A percentile compares a stretch with the other conserved stretches of the same genome.
These are phyloP conservation scores for Cryptus viduatorius DNA, from an alignment of 2,888 invertebrate species.

Conservation along the genomic window DNA sequence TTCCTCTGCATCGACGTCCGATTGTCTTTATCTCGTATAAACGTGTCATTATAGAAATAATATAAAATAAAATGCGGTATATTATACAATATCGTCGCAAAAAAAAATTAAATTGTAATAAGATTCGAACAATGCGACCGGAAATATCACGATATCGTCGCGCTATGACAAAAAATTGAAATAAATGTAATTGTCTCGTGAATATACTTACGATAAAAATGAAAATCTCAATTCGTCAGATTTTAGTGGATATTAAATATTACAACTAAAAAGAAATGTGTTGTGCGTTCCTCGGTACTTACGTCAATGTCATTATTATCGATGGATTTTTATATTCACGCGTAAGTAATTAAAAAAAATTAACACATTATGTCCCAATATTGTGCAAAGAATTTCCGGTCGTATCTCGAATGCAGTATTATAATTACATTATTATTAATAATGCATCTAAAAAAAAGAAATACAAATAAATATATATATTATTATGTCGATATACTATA, in stretches of 20 bases:
- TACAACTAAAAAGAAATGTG: too few species aligned
- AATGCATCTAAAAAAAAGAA: slow-evolving; percentile 28
- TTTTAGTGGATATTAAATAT: too few species aligned
- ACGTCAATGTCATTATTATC: too few species aligned
- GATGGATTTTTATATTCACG: too few species aligned
- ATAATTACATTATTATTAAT: slow-evolving; percentile 30
- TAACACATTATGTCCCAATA: slow-evolving; percentile 18
- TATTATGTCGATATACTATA: slow-evolving; percentile 36
- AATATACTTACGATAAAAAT: too few species aligned
- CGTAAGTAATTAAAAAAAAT: slow-evolving; percentile 26
- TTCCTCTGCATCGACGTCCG: slow-evolving; percentile 56
- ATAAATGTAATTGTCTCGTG: too few species aligned
- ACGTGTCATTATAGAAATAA: slow-evolving; percentile 40
- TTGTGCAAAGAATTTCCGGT: slow-evolving; percentile 26
- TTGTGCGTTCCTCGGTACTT: too few species aligned
- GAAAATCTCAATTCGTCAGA: too few species aligned
- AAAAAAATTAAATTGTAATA: neutral
- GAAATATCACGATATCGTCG: slow-evolving; percentile 3
- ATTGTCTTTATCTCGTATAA: slow-evolving; percentile 47
- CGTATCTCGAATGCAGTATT: slow-evolving; percentile 59
- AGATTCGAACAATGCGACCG: slow-evolving; percentile 3
- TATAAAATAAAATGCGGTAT: neutral
- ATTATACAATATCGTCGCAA: neutral
- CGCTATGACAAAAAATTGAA: neutral
- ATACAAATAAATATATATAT: slow-evolving; percentile 12